Evolutionary conservation across 1,140 invertebrate genomes (phyloP).

Genomic region (Pseudomyrmex dendroicus): DNA sequence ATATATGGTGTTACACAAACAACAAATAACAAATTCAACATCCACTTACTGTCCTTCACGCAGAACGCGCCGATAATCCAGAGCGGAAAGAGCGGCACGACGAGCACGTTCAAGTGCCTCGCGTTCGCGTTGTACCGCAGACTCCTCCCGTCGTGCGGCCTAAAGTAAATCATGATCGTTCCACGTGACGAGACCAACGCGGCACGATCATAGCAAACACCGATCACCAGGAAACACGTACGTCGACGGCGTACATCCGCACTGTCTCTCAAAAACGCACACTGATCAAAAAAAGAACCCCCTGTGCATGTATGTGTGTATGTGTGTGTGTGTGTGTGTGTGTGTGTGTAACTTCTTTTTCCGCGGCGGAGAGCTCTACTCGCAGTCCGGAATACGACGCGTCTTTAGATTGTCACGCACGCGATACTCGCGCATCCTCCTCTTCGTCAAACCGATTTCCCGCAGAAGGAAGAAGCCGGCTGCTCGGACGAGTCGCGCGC

Average conservation of each 20-base stretch:
- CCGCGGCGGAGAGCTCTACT: not conserved
- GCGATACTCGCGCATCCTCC: slow-evolving; percentile 9
- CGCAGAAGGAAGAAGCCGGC: not conserved
- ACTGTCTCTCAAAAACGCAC: slow-evolving; percentile 37
- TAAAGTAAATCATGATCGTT: slow-evolving; percentile 81
- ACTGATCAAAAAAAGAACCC: not conserved
- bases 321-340: too few species aligned
- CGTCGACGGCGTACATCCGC: slow-evolving; percentile 45
- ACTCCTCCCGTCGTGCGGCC: slow-evolving; percentile 78
- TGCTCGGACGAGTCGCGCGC: slow-evolving; percentile 14
- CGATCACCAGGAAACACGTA: slow-evolving; percentile 55
- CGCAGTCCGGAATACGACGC: not conserved
- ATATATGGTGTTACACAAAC: slow-evolving; percentile 31
- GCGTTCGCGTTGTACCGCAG: slow-evolving; percentile 74
- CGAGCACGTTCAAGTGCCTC: slow-evolving; percentile 77
- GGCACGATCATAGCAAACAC: slow-evolving; percentile 73
- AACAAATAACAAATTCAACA: slow-evolving; percentile 35
- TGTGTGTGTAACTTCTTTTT: not conserved
- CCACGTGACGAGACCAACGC: slow-evolving; percentile 67
- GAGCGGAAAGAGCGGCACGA: slow-evolving; percentile 79
- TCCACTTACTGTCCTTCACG: slow-evolving; percentile 83
- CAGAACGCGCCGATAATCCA: slow-evolving; percentile 82
- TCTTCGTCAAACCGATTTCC: not conserved
- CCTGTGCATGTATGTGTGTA: too few species aligned
- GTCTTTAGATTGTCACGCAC: slow-evolving; percentile 5